A percentile compares a stretch with the other conserved stretches of the same genome.
Conservation (phyloP, 2,797 vertebrate genomes). For the Halcyon leucocephala region DNA sequence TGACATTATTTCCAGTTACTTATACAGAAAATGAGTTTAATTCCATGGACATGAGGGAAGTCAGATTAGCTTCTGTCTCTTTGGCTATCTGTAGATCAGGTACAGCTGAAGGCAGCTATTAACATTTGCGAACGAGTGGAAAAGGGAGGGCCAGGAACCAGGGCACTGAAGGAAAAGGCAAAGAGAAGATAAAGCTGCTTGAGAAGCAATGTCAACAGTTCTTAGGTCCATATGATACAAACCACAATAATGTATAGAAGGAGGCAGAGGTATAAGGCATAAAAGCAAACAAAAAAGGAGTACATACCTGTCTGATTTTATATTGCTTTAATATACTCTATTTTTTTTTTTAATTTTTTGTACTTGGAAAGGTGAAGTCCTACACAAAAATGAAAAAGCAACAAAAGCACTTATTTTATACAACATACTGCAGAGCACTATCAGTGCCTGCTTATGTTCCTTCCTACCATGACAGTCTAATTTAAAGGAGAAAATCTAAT, state of each 20-base stretch:
- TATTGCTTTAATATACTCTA: not conserved
- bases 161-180: not conserved
- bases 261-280: not conserved
- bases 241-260: not conserved
- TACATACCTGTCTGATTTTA: not conserved
- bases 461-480: constrained; percentile 44
- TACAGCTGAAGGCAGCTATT: not conserved
- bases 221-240: not conserved
- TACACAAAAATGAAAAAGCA: not conserved
- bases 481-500: constrained; percentile 67
- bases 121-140: not conserved
- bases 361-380: not conserved
- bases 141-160: not conserved
- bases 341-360: not conserved
- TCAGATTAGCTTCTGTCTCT: not conserved
- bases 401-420: not conserved
- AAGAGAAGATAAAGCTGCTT: not conserved
- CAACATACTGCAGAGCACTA: not conserved
- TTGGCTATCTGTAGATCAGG: not conserved
- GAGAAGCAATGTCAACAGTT: not conserved
- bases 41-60: not conserved
- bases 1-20: not conserved
- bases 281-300: not conserved
- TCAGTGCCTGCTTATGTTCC: not conserved
- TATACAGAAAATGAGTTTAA: not conserved